Evolutionary conservation across 2,888 invertebrate species (phyloP), one percentile per base, ranked within the genome.

Genomic region (Cheilosia vulpina): DNA sequence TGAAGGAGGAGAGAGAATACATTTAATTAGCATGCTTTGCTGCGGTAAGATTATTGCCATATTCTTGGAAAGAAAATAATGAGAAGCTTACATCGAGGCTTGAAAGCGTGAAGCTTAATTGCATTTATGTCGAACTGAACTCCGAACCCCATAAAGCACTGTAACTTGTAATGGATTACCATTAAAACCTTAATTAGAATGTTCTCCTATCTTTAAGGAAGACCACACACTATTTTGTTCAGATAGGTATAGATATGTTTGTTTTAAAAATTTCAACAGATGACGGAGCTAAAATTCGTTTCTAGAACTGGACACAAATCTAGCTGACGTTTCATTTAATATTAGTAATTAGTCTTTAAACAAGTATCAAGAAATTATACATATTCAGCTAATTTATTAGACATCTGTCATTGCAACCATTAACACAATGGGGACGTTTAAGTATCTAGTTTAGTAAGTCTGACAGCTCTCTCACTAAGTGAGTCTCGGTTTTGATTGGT

Each of bases 11-110:
- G n/a, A 34, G 34, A 3, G 34, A 9, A 17, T 6, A 43, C 27
- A 69, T 73, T 78, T 83, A 83, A 83, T 83, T 83, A 78, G 60
- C 83, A 34, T 24, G 15, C 52, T 52, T 55, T 55, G 72, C 21
- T 77, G 47, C 50, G 68, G 65, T 57, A 3, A 60, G 78, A 43
- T 73, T 63, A 78, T 78, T 83, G 66, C 50, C 50, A 43, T 24
- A 27, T 55, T 55, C 31, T 17, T 11, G 17, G 53, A 2, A n/a
- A 31, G 17, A 55, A 31, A 17, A n/a, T 55, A 55, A 52, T 31
- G 31, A 31, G 31, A 55, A 2, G 9, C 31, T 31, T 31, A 4
- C n/a, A 55, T 55, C 31, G 27, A 27, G 19, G 21, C 27, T 53
- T 53, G 1, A 4, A 6, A 53, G 53, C 31, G 27, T 53, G 24